These are phyloP conservation scores for Anas flavirostris DNA, from an alignment of 2,797 vertebrate genomes.

Conservation along the genomic window DNA sequence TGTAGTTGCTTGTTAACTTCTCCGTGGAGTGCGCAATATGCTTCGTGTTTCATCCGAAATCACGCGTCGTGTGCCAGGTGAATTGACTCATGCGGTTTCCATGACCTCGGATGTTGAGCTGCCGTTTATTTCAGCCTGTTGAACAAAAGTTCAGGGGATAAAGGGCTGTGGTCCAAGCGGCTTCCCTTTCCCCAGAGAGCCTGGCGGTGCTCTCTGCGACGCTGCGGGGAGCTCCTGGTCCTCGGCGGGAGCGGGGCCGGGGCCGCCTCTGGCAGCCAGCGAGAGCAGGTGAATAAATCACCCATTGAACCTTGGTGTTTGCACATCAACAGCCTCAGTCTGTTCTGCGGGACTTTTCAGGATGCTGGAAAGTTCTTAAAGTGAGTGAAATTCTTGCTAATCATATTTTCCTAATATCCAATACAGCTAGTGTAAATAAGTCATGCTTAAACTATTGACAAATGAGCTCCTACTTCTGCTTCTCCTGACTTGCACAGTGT, in stretches of 20 bases:
- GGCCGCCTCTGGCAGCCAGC: not conserved
- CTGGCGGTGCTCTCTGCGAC: not conserved
- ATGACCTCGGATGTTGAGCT: not conserved
- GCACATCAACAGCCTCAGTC: not conserved
- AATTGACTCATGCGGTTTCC: not conserved
- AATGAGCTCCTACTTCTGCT: constrained; percentile 26
- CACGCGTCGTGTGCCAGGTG: not conserved
- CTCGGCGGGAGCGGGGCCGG: not conserved
- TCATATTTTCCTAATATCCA: constrained; percentile 15
- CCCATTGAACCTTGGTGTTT: not conserved
- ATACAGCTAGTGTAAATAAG: constrained; percentile 46
- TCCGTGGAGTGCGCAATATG: rapidly evolving
- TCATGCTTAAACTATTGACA: not conserved
- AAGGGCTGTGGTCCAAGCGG: not conserved
- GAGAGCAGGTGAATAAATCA: not conserved
- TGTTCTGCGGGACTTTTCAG: constrained; percentile 32
- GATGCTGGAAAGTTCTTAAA: not conserved
- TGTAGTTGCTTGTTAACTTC: not conserved
- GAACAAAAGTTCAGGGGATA: not conserved
- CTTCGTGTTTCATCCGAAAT: not conserved
- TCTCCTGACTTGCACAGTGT: constrained; percentile 52
- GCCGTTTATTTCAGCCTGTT: not conserved
- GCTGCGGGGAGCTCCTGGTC: not conserved
- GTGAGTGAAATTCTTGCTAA: not conserved
- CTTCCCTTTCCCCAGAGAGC: not conserved